A percentile compares a stretch with the other conserved stretches of the same genome.
Evolutionary conservation across 2,888 invertebrate species (phyloP).

Genomic region (Hyposoter dolosus): DNA sequence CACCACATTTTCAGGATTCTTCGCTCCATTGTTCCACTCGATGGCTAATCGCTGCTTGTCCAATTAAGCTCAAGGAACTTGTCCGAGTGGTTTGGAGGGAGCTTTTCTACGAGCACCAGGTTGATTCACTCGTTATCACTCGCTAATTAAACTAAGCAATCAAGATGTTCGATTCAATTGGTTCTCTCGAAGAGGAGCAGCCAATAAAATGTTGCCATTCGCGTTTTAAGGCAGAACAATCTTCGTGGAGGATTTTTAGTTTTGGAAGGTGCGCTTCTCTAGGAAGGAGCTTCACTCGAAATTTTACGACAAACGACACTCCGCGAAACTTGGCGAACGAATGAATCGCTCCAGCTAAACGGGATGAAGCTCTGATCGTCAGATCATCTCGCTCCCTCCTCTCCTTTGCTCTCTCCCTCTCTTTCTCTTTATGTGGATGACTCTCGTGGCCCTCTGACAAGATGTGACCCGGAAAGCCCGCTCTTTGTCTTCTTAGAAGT

Average conservation of each 20-base stretch:
- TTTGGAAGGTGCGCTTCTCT: not conserved
- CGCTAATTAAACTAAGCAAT: not conserved
- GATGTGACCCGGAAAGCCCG: conserved; percentile 61
- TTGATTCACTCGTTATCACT: not conserved
- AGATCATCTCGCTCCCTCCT: conserved; percentile 28
- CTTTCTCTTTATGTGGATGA: not conserved
- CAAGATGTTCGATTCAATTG: not conserved
- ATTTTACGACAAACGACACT: not conserved
- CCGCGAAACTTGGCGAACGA: conserved; percentile 58
- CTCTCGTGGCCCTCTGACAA: conserved; percentile 37
- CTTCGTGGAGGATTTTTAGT: not conserved
- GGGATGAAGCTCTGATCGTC: conserved; percentile 23
- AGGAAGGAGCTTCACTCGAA: not conserved
- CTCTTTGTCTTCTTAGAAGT: conserved; percentile 66
- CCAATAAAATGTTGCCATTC: conserved; percentile 81
- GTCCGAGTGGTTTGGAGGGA: not conserved
- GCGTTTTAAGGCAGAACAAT: conserved; percentile 41
- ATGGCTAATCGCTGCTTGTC: not conserved
- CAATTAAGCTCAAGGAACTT: not conserved
- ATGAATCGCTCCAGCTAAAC: conserved; percentile 40
- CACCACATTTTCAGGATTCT: conserved; percentile 84
- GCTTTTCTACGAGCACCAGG: not conserved
- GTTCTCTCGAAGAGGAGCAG: conserved; percentile 79
- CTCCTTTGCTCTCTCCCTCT: conserved; percentile 2
- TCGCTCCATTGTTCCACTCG: conserved; percentile 78